Conservation (phyloP, 1,140 invertebrate species). For the Apis cerana region DNA sequence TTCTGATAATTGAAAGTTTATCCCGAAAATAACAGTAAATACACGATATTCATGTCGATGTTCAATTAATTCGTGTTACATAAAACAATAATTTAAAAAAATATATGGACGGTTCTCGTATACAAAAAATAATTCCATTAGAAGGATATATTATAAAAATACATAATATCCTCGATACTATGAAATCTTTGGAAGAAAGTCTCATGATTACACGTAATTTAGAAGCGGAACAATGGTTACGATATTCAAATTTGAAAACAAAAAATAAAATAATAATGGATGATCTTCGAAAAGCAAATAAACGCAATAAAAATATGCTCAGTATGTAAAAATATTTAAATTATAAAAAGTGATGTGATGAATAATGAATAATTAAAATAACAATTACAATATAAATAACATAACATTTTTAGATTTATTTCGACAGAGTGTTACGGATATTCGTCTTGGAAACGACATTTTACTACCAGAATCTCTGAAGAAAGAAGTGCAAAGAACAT, state of each 20-base stretch:
- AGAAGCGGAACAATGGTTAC: conserved; percentile 54
- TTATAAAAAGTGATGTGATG: neutral
- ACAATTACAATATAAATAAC: neutral
- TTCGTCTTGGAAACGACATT: conserved; percentile 41
- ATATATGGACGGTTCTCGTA: neutral
- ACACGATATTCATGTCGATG: too few species aligned
- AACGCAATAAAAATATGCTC: conserved; percentile 65
- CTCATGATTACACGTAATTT: conserved; percentile 53
- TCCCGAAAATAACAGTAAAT: too few species aligned
- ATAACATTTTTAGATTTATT: conserved; percentile 65
- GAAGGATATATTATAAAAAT: conserved; percentile 47
- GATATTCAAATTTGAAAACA: conserved; percentile 56
- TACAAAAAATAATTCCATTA: neutral
- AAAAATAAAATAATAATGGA: conserved; percentile 44
- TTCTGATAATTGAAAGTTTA: neutral
- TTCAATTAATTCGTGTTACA: neutral
- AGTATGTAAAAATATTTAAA: conserved; percentile 51
- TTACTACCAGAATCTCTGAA: conserved; percentile 59
- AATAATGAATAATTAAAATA: neutral
- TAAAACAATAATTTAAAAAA: neutral
- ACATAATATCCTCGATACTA: conserved; percentile 47
- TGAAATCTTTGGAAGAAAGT: conserved; percentile 58
- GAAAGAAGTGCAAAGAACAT: conserved; percentile 61
- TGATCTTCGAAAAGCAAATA: conserved; percentile 63
- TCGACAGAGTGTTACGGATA: conserved; percentile 63